A percentile compares a stretch with the other conserved stretches of the same genome.
Evolutionary conservation across 2,113 vertebrate genomes (phyloP).

Genomic region (Machaerirhynchus nigripectus): DNA sequence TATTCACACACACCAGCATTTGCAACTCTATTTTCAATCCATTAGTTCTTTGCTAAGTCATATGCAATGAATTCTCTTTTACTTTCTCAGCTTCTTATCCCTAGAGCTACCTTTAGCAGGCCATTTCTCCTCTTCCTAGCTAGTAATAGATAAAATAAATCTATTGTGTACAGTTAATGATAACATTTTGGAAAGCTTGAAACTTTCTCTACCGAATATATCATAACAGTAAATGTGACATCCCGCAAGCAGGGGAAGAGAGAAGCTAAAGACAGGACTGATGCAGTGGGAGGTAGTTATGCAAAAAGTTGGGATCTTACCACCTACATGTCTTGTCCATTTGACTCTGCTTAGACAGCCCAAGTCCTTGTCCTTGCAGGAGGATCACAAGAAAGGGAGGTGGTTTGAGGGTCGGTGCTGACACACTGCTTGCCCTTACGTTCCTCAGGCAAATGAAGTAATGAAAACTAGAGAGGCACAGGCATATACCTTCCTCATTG

Average conservation of each 20-base stretch:
- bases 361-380: neutral
- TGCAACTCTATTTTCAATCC: neutral
- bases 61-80: neutral
- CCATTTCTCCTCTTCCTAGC: neutral
- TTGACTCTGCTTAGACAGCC: neutral
- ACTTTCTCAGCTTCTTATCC: neutral
- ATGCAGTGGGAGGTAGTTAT: neutral
- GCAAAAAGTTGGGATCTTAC: neutral
- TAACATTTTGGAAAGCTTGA: neutral
- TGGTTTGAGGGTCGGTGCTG: neutral
- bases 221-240: neutral
- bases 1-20: neutral
- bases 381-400: neutral
- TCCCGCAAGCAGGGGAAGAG: neutral
- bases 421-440: fast-evolving
- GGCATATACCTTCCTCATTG: neutral
- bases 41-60: neutral
- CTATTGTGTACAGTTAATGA: neutral
- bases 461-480: neutral
- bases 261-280: neutral
- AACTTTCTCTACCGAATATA: neutral
- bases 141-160: neutral
- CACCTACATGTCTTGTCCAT: neutral
- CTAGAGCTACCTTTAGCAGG: neutral
- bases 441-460: neutral